Base-by-base conservation (phyloP, 2,797 vertebrate species). In the Psittacula echo region DNA sequence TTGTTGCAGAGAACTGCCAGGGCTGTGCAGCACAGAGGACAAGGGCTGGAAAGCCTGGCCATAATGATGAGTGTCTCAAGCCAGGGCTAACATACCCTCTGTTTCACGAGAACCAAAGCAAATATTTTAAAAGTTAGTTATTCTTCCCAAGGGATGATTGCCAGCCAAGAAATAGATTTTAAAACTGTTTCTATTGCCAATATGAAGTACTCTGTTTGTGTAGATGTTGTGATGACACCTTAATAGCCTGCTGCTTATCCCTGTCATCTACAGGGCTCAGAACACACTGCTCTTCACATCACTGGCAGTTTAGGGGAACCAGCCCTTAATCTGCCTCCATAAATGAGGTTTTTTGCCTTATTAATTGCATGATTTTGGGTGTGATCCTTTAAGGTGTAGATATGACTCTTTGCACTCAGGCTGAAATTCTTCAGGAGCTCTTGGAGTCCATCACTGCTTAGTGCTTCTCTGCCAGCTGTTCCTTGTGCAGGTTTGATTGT, bases 201-300 rank as follows among this genome's bases (percentile, higher is more conserved):
- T 45, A 66, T 72, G 65, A 47, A 65, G 82, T 48, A 41, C 10
- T 86, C 23, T 81, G 70, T 62, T 92, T 84, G 54, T 85, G 81
- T 62, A 85, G 77, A 87, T 73, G 2, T 27, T 68, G 56, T 80
- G 92, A 82, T 89, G 92, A 94, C 90, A 94, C 87, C 81, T 92
- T 80, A 62, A 92, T n/a, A 14, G 78, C 53, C 61, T 87, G 50
- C 51, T 85, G 51, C 61, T 92, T 91, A 67, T 93, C 81, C 42
- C 60, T 94, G 56, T 86, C 74, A 62, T 79, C 86, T 85, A 9
- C 26, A 6, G 86, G 72, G 76, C 75, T 85, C 14, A 0, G 75
- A 85, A 93, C 75, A 53, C 76, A 80, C 81, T 83, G 92, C 87
- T 91, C 89, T 87, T 83, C 77, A 61, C 90, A 77, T 80, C 72